A percentile compares a stretch with the other conserved stretches of the same genome.
Evolutionary conservation across 2,113 vertebrate species (phyloP).

Genomic region (Crotalus horridus): DNA sequence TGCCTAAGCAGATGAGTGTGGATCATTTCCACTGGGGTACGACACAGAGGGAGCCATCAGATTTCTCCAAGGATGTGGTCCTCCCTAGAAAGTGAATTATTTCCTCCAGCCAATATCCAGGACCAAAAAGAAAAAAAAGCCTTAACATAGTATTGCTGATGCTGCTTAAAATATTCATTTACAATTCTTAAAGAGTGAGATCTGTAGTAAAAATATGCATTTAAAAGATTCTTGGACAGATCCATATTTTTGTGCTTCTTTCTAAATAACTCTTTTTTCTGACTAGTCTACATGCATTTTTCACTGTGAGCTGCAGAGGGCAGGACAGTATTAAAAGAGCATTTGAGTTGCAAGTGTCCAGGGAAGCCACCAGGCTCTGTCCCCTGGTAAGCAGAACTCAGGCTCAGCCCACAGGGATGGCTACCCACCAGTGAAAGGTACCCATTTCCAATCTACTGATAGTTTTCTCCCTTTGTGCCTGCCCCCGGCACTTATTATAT

Average conservation of each 20-base stretch:
- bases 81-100: background rate
- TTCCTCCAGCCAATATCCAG: background rate
- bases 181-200: background rate
- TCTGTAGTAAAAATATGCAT: background rate
- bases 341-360: background rate
- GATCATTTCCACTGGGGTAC: background rate
- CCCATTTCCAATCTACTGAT: background rate
- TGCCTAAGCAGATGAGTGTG: background rate
- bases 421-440: background rate
- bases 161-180: background rate
- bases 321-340: background rate
- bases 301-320: background rate
- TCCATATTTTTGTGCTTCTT: background rate
- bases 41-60: background rate
- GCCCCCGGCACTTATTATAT: rapidly evolving
- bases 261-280: background rate
- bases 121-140: background rate
- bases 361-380: background rate
- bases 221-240: background rate
- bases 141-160: background rate
- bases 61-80: background rate
- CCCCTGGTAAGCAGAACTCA: background rate
- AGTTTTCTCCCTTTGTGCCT: background rate
- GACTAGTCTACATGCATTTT: background rate
- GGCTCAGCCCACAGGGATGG: background rate